phyloP scores from a whole-genome alignment of 2,113 vertebrate species.

The Rousettus leschenaultii region DNA sequence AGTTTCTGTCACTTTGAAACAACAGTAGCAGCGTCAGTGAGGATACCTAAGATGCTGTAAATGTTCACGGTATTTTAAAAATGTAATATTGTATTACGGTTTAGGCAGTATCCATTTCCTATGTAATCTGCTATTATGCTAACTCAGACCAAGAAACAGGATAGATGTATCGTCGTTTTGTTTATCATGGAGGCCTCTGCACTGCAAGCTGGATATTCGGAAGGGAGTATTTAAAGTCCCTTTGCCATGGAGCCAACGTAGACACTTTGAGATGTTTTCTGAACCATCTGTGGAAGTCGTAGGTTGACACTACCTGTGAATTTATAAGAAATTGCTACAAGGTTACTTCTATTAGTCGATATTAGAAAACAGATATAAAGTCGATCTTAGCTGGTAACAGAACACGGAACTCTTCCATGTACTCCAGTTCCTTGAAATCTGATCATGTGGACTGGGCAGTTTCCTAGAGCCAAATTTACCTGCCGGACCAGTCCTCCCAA shows the following conservation, averaged over 20 bases:
- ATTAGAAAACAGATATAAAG: neutral
- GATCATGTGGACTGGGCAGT: neutral
- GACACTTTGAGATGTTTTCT: neutral
- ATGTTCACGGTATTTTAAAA: neutral
- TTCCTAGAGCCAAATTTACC: neutral
- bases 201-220: neutral
- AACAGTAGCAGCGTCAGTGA: neutral
- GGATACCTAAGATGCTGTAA: neutral
- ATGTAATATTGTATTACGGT: neutral
- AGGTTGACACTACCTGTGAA: neutral
- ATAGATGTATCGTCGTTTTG: fast-evolving
- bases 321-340: neutral
- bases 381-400: neutral
- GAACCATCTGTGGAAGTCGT: neutral
- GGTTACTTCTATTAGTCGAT: neutral
- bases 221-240: neutral
- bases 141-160: neutral
- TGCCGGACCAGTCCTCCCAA: neutral
- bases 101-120: neutral
- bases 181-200: neutral
- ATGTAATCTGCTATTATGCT: neutral
- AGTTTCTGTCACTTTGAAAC: neutral
- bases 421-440: conserved; percentile 31
- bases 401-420: neutral
- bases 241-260: neutral